phyloP scores from a whole-genome alignment of 2,888 invertebrate species.

The Deilephila porcellus region DNA sequence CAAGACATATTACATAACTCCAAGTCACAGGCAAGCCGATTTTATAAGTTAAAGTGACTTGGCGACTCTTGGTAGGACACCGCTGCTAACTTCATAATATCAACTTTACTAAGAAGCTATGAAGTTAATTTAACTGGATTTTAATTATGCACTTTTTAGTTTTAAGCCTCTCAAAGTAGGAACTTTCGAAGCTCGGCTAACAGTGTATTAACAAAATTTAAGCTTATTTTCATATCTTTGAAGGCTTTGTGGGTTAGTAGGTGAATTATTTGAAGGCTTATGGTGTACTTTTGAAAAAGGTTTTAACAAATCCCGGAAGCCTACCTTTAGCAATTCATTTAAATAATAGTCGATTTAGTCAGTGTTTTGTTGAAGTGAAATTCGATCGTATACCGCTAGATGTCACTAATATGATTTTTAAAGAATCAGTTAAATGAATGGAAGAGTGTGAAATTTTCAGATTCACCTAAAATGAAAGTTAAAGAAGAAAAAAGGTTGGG shows the following conservation, averaged over 20 bases:
- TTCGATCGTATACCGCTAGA: no score
- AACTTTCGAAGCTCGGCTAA: slow-evolving; percentile 39
- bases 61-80: slow-evolving; percentile 16
- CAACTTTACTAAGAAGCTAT: slow-evolving; percentile 55
- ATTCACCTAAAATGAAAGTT: no score
- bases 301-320: background rate
- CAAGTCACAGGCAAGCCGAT: background rate
- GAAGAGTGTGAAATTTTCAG: no score
- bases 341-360: no score
- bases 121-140: slow-evolving; percentile 58
- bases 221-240: slow-evolving; percentile 33
- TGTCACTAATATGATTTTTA: no score
- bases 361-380: no score
- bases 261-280: background rate
- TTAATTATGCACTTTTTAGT: slow-evolving; percentile 62
- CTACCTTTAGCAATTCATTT: no score
- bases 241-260: slow-evolving; percentile 5
- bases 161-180: slow-evolving; percentile 42
- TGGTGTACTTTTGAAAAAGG: background rate
- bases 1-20: slow-evolving; percentile 7
- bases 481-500: no score
- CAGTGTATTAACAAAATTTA: slow-evolving; percentile 38
- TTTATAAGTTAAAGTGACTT: slow-evolving; percentile 12
- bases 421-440: no score
- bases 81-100: slow-evolving; percentile 53